Evolutionary conservation across 2,888 invertebrate genomes (phyloP), one percentile per base, ranked within the genome.

Genomic region (Lithophane semibrunnea): DNA sequence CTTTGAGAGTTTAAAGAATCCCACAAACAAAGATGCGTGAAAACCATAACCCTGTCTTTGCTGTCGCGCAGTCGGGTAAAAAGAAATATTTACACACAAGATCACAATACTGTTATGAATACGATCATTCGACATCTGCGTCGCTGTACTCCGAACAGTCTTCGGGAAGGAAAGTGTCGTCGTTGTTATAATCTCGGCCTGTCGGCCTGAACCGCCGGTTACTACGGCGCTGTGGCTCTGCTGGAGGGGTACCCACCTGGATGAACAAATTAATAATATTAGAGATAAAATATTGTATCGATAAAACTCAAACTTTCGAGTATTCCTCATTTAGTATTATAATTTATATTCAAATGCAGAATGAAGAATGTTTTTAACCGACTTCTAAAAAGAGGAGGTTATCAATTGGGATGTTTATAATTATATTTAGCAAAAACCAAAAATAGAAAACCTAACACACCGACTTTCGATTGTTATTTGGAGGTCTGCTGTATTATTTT

Each of bases 101-200:
- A n/a, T 42, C 52, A 52, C 67, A n/a, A 21, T 52, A 52, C 29
- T 37, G 37, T n/a, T 54, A 68, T 18, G 10, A 42, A 42, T 37
- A 42, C 18, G 0, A 24, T 68, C 42, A 68, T 4, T 58, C 58
- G 3, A 68, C 87, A 16, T 89, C 89, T 5, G 86, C 91, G 9
- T 94, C 94, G 29, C 92, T 92, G 29, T 90, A 90, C 7, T 92
- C 93, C 1, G 94, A 92, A 83, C 94, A 94, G 72, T 96, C 94
- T 68, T 96, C 95, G 0, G 95, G 95, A 0, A 85, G 91, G 90
- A 94, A 95, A 0, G 96, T 96, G 85, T 96, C 95, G 69, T 96
- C 96, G 64, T 94, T 93, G 75, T 93, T 90, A 79, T 92, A 88
- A 72, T 92, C 84, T 37, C 88, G 87, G 87, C 68, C 82, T 89